Conservation (phyloP, 2,888 invertebrate genomes). For the Boloria selene region DNA sequence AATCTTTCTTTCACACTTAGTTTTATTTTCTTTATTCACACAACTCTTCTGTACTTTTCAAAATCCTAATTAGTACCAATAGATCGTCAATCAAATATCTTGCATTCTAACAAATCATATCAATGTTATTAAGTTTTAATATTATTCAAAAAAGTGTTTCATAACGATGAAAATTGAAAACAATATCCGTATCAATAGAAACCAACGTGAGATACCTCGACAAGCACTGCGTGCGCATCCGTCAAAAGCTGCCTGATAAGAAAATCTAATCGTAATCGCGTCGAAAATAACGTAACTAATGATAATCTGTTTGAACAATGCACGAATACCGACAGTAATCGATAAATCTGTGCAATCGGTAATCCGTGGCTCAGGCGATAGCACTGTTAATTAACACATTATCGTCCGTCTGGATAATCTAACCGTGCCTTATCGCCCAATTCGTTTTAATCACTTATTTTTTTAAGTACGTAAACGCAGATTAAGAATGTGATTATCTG, state of each 20-base stretch:
- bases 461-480: conserved; percentile 35
- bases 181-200: conserved; percentile 11
- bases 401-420: conserved; percentile 55
- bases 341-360: conserved; percentile 72
- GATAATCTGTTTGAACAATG: conserved; percentile 51
- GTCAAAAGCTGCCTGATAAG: conserved; percentile 33
- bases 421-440: conserved; percentile 48
- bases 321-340: conserved; percentile 60
- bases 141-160: no score
- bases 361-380: conserved; percentile 64
- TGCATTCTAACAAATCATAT: no score
- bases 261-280: conserved; percentile 37
- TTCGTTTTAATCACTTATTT: conserved; percentile 30
- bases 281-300: conserved; percentile 41
- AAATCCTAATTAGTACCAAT: no score
- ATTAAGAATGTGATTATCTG: conserved; percentile 22
- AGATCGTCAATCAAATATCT: no score
- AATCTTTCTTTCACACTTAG: no score
- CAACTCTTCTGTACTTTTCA: no score
- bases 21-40: no score
- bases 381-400: conserved; percentile 54
- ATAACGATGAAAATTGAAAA: not conserved
- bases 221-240: conserved; percentile 31
- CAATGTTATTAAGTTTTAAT: no score
- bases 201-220: not conserved